These are phyloP conservation scores for Beris morrisii DNA, from an alignment of 2,888 invertebrate species.

Conservation along the genomic window DNA sequence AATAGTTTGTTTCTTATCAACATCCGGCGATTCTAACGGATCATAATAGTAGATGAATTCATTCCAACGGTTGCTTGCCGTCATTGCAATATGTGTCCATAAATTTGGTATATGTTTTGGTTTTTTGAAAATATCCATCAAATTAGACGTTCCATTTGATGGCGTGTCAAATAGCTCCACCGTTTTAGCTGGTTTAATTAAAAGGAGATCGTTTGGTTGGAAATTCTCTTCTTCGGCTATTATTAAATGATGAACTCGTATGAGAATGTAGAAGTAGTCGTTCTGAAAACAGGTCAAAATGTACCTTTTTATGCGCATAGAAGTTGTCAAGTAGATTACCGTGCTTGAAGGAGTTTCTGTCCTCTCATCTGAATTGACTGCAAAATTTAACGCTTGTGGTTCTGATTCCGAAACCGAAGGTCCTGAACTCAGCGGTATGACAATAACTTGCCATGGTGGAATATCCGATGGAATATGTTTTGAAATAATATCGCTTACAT, in stretches of 20 bases:
- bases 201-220: constrained; percentile 73
- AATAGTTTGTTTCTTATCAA: constrained; percentile 44
- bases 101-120: constrained; percentile 68
- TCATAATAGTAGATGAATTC: constrained; percentile 78
- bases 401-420: constrained; percentile 36
- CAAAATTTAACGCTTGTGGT: constrained; percentile 13
- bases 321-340: not conserved
- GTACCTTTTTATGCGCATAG: not conserved
- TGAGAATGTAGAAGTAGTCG: constrained; percentile 65
- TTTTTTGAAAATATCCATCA: constrained; percentile 62
- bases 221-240: constrained; percentile 70
- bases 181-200: constrained; percentile 56
- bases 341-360: not conserved
- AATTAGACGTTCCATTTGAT: constrained; percentile 48
- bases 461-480: constrained; percentile 72
- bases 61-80: constrained; percentile 75
- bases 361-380: not conserved
- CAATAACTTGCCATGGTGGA: constrained; percentile 80
- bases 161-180: constrained; percentile 34
- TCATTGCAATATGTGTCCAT: constrained; percentile 68
- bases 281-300: constrained; percentile 38
- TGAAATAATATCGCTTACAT: constrained; percentile 74
- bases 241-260: constrained; percentile 75
- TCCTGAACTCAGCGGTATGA: constrained; percentile 61
- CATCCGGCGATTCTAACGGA: constrained; percentile 69